Evolutionary conservation across 1,140 invertebrate genomes (phyloP), one percentile per base, ranked within the genome.

Genomic region (Leptinotarsa texana): DNA sequence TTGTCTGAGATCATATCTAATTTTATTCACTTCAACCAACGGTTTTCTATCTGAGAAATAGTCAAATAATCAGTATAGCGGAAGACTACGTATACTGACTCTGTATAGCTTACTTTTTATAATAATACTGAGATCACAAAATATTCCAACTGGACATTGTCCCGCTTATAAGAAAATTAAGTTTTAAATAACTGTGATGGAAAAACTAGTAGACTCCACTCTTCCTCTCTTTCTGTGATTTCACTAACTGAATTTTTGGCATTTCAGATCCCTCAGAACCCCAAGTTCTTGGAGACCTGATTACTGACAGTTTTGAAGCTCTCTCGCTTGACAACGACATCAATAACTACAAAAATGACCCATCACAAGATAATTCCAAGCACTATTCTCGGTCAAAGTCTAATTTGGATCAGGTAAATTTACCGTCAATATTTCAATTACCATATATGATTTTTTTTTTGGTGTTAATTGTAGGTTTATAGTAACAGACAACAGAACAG

Each of bases 331-430:
- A 84, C 73, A 79, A 83, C 61, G 80, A 75, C 63, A 72, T 82
- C 13, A 84, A 85, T 63, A 81, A 81, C 70, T 78, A 78, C 63
- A 76, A 72, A 27, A 78, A 78, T 24, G 77, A 79, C 15, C 76
- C 77, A n/a, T 76, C 77, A 4, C 77, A 77, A 51, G 47, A 76
- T n/a, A 80, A 70, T 48, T 75, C 82, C 11, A 79, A 80, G 15
- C 75, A 83, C 27, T 84, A 84, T 79, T 80, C 81, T 22, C 77
- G 84, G 42, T 85, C 84, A 4, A 84, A 85, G 77, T 85, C 84
- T 4, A 85, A 85, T 77, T 74, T 85, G 47, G 84, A 85, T 73
- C 83, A 84, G 77, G 77, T 80, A 57, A 69, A 57, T 74, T 13
- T 0, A 24, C 15, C 11, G 1, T 65, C 63, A 13, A 65, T 15